Evolutionary conservation across 2,113 vertebrate species (phyloP), one percentile per base, ranked within the genome.

Genomic region (Ranitomeya imitator): DNA sequence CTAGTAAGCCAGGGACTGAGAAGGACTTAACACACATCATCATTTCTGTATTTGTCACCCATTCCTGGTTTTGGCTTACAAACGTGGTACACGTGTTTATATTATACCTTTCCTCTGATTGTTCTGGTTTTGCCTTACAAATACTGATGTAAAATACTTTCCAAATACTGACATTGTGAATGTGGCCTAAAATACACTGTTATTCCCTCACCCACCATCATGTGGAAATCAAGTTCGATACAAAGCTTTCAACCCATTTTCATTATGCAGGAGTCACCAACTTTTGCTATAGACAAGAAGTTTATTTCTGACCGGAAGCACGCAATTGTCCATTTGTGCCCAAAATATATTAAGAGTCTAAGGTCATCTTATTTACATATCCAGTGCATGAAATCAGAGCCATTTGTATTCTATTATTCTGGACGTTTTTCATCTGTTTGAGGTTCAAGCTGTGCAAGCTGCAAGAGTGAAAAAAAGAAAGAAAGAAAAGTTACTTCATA

Each of bases 361-460:
- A 67, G 9, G 74, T 37, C 16, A 52, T 19, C 77, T 15, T 52
- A 67, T 88, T 76, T 88, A 60, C 52, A 84, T 67, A 85, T 79
- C 87, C 87, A 89, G 94, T 91, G 92, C 95, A 94, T 60, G 60
- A 54, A 63, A 10, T 65, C 23, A 57, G 18, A 37, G 15, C 15
- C 91, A 91, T 88, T 90, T 90, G 83, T 95, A 96, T 91, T 97
- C 94, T 78, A 93, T 85, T 95, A 97, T 91, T 97, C 94, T 76
- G 92, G 92, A 77, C 91, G 93, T 91, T 95, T 95, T 90, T 96
- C 96, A 0, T 96, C 96, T 90, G 94, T 92, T 83, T 93, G 90
- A 55, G 94, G 92, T 94, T 99, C 97, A 88, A 97, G 96, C 90
- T 97, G 97, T 95, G 95, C 93, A 93, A 99, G 95, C 97, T 98